Base-by-base conservation (phyloP, 2,888 invertebrate species). In the Lithosia quadra region DNA sequence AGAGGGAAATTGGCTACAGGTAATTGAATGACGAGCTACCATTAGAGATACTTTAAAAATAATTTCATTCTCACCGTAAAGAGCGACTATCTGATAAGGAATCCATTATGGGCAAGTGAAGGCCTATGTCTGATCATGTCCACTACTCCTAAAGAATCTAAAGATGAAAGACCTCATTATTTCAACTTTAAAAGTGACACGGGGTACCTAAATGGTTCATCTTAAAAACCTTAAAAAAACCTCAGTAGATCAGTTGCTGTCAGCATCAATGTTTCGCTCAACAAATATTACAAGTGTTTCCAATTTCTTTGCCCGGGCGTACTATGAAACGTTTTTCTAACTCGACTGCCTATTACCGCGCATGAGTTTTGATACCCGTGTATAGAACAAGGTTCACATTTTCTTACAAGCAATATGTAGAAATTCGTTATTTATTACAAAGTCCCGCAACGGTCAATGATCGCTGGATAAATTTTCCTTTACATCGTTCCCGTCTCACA, bases 401-500 rank as follows among this genome's bases (percentile, higher is more conserved):
- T 55, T 55, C 22, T 55, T 55, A 22, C 15, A 56, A 7, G 56
- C 24, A 15, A 15, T n/a, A 49, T 49, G 49, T 49, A 49, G 73
- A 65, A 65, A 62, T 69, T 65, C 64, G 64, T 81, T 73, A 77
- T 75, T 77, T 79, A 75, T 74, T 74, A 75, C 72, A 61, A 63
- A 71, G 71, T 62, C 65, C 43, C 66, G 65, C 69, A 65, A 67
- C 73, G 75, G 68, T 75, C 69, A 74, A 67, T 71, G 69, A 69
- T 75, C 64, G 61, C 63, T 18, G 70, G 72, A 79, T 76, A 81
- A 67, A 74, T 80, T 80, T 79, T 66, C 76, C 72, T 64, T 55
- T 39, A 77, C n/a, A 63, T 65, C 70, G 77, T 80, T 76, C 77
- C 72, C 75, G 76, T 78, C 77, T 81, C 71, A 80, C 81, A 81